Conservation (phyloP, 92 coral and sea anemone species). For the Epizoanthus scotinus region DNA sequence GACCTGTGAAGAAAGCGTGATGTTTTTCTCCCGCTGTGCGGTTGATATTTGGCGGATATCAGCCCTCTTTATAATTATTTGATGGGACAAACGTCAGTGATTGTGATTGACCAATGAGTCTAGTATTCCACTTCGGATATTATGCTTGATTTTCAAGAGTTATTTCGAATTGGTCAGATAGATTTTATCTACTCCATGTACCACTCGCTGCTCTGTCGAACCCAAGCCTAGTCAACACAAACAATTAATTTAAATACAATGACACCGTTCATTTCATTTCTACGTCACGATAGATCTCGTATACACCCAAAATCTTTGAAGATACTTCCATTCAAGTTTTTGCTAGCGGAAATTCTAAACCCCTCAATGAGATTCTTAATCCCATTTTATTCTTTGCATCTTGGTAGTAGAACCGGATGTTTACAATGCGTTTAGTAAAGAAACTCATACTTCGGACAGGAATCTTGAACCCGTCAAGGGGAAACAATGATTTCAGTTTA, state of each 20-base stretch:
- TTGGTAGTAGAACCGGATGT: neutral
- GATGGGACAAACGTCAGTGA: conserved; percentile 33
- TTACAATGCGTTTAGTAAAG: neutral
- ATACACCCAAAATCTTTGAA: neutral
- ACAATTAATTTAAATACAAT: conserved; percentile 10
- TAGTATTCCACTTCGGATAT: neutral
- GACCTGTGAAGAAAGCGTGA: conserved; percentile 23
- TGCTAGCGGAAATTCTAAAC: conserved; percentile 16
- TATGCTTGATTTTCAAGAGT: conserved; percentile 6
- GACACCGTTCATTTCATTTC: neutral
- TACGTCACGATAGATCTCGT: conserved; percentile 1
- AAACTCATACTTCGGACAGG: conserved; percentile 9
- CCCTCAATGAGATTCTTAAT: neutral
- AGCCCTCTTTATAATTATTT: conserved; percentile 35
- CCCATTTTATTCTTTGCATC: neutral
- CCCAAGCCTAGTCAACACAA: conserved; percentile 35
- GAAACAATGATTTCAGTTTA: neutral
- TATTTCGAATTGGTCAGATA: conserved; percentile 11
- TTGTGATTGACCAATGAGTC: conserved; percentile 15
- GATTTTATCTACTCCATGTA: neutral
- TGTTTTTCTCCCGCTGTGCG: conserved; percentile 41
- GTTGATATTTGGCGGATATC: conserved; percentile 41
- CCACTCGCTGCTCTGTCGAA: neutral
- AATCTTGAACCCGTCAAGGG: conserved; percentile 28
- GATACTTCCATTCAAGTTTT: neutral